These are phyloP conservation scores for Andrena bucephala DNA, from an alignment of 2,888 invertebrate species.

Conservation along the genomic window DNA sequence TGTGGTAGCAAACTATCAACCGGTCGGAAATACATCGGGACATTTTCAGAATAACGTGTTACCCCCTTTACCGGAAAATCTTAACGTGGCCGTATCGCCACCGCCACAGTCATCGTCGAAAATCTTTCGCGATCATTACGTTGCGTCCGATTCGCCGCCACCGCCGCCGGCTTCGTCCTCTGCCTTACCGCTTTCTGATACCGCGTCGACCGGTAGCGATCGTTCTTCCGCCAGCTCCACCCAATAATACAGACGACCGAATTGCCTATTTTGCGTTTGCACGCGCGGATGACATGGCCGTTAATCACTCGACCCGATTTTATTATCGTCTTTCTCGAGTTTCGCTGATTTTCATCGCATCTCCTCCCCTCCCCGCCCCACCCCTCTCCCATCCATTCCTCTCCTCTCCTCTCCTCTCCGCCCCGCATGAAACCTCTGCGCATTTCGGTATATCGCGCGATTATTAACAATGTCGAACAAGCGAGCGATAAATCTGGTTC, in stretches of 20 bases:
- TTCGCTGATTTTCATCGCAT: neutral
- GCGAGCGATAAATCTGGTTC: neutral
- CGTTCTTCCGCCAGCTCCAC: constrained; percentile 62
- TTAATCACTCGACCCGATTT: constrained; percentile 48
- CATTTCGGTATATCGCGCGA: neutral
- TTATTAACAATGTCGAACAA: neutral
- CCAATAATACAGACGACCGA: constrained; percentile 80
- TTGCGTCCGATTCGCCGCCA: constrained; percentile 6
- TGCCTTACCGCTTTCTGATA: constrained; percentile 53
- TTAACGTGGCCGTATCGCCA: constrained; percentile 84
- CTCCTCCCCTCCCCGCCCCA: neutral
- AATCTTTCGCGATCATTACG: constrained; percentile 42
- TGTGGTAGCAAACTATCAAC: constrained; percentile 94
- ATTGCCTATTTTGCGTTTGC: constrained; percentile 81
- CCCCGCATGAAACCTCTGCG: neutral
- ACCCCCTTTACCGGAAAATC: constrained; percentile 89
- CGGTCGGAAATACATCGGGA: constrained; percentile 92
- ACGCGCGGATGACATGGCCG: constrained; percentile 73
- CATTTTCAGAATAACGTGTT: constrained; percentile 92
- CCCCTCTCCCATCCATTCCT: too few species aligned
- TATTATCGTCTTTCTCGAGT: constrained; percentile 2
- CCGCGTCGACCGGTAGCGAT: constrained; percentile 62
- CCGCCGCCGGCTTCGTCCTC: constrained; percentile 24
- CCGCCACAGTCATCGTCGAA: constrained; percentile 67
- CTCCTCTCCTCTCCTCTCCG: neutral